Base-by-base conservation (phyloP, 2,113 vertebrate genomes). In the Cathartes aura region DNA sequence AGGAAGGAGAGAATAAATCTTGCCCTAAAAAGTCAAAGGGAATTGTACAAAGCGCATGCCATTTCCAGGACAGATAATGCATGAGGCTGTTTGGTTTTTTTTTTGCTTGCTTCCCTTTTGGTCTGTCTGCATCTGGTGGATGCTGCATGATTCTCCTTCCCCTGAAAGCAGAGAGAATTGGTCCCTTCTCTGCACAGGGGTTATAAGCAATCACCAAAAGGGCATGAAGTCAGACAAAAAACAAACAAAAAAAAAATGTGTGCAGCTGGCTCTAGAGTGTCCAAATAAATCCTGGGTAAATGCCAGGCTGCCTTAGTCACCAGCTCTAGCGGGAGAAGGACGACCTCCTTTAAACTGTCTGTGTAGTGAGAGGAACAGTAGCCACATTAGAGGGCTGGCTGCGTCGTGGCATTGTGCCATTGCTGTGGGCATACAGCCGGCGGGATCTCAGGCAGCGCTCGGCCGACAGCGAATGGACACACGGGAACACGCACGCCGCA, bases 251-350 rank as follows among this genome's bases (percentile, higher is more conserved):
- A 53, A 34, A 23, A 58, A 53, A 24, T 3, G 64, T 36, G 29
- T 53, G 67, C 96, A 97, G 70, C 95, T 93, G 93, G 78, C 78
- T 97, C 26, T 26, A 40, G 58, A 79, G 71, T 1, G 38, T 75
- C 95, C 97, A 96, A 87, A 91, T 89, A 94, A 94, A 88, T 24
- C 82, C 89, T 96, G 95, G 94, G 95, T 95, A 95, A 96, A 94
- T 94, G 96, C 91, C 97, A 96, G 73, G 87, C 91, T 91, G 93
- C 83, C 60, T 95, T 34, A 85, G 80, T 84, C 92, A 85, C 89
- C 4, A 14, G 56, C 43, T 52, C 13, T 8, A 75, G 87, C 2
- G 1, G 90, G 87, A 59, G 21, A 11, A 87, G 94, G 76, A 50
- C 2, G 1, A 38, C 13, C 81, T 91, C 88, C 67, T 23, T 48